A percentile compares a stretch with the other conserved stretches of the same genome.
These are phyloP conservation scores for Leptonema lineaticorne DNA, from an alignment of 1,140 invertebrate species.

Conservation along the genomic window DNA sequence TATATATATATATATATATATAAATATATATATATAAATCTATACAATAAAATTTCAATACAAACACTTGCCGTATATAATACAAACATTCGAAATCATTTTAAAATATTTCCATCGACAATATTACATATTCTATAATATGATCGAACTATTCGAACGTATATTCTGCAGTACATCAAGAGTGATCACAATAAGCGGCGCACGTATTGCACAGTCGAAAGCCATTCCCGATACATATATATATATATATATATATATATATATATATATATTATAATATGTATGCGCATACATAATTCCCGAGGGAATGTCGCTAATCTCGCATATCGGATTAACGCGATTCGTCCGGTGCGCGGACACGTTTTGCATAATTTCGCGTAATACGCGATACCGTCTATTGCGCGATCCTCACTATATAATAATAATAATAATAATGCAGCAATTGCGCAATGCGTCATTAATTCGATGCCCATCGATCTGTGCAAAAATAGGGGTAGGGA, in stretches of 20 bases:
- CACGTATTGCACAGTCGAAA: too few species aligned
- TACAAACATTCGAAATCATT: background rate
- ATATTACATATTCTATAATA: background rate
- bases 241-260: background rate
- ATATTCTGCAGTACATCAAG: too few species aligned
- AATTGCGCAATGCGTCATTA: constrained; percentile 12
- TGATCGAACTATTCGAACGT: too few species aligned
- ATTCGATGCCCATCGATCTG: too few species aligned
- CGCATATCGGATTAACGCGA: background rate
- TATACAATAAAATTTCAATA: too few species aligned
- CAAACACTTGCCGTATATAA: too few species aligned
- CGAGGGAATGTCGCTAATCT: background rate
- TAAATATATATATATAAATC: background rate
- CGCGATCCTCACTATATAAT: too few species aligned
- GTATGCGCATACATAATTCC: too few species aligned
- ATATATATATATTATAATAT: background rate
- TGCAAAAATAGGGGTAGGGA: too few species aligned
- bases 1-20: background rate
- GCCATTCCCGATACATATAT: too few species aligned
- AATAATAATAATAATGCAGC: background rate
- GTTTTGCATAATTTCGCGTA: background rate
- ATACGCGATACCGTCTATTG: too few species aligned
- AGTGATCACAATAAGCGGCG: too few species aligned
- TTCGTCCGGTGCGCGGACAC: background rate
- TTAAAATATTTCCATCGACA: background rate